Percentiles rank a stretch among this genome's conserved stretches.
phyloP scores from a whole-genome alignment of 2,888 invertebrate genomes.

The Dorcus parallelipipedus region DNA sequence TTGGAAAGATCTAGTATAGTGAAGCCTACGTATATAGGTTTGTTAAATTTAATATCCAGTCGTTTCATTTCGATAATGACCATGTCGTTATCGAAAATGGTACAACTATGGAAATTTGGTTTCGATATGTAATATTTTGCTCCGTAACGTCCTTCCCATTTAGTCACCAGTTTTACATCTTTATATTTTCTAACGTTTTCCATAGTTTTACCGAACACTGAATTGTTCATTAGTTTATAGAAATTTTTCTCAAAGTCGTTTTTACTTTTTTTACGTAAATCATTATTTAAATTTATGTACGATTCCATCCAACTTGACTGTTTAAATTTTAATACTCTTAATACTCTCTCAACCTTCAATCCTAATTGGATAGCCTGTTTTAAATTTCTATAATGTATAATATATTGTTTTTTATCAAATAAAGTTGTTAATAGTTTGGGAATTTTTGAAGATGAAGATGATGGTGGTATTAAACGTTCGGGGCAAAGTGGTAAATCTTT shows the following conservation, averaged over 20 bases:
- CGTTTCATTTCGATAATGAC: slow-evolving; percentile 31
- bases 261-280: slow-evolving; percentile 18
- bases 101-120: slow-evolving; percentile 34
- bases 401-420: slow-evolving; percentile 19
- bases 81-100: slow-evolving; percentile 36
- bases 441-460: slow-evolving; percentile 5
- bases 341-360: slow-evolving; percentile 20
- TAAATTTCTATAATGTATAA: slow-evolving; percentile 34
- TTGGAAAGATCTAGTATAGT: slow-evolving; percentile 44
- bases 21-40: slow-evolving; percentile 44
- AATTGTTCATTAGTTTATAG: slow-evolving; percentile 32
- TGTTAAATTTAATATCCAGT: slow-evolving; percentile 33
- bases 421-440: slow-evolving; percentile 1
- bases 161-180: slow-evolving; percentile 35
- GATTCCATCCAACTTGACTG: slow-evolving; percentile 40
- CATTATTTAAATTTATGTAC: slow-evolving; percentile 44
- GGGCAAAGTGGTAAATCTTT: too few relatives aligned
- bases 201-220: slow-evolving; percentile 40
- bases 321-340: slow-evolving; percentile 32
- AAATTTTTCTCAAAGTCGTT: slow-evolving; percentile 12
- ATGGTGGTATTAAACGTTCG: too few relatives aligned
- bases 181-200: slow-evolving; percentile 43
- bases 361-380: slow-evolving; percentile 31
- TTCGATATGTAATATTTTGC: slow-evolving; percentile 35
- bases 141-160: slow-evolving; percentile 32